Base-by-base conservation (phyloP, 2,888 invertebrate species). In the Augiades crinisus region DNA sequence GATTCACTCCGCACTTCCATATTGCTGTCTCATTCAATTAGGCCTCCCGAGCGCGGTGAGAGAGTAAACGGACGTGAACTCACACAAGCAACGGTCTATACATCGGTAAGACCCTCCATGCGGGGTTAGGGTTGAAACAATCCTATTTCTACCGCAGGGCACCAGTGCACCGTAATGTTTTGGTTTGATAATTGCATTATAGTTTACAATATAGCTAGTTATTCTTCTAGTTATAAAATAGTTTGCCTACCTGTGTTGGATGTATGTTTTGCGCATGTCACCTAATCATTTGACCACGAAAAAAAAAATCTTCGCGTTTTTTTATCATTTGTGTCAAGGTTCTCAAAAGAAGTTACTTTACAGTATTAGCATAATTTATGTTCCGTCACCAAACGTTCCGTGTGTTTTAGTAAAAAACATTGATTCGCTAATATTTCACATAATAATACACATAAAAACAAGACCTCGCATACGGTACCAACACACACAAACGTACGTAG, bases 1-100 rank as follows among this genome's bases (percentile, higher is more conserved):
- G 60, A 67, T 64, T 67, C 61, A 65, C 54, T 63, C 63, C 62
- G 55, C 61, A 50, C 56, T 61, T 64, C 58, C 21, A 41, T 49
- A 56, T 51, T 52, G 53, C 34, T 34, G 27, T 49, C 59, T 61
- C 55, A 47, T 56, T 57, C 53, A 60, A 57, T 59, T 60, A 57
- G 50, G 37, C 31, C 41, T 10, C 8, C 47, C n/a, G 36, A 7
- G 43, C 22, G 24, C 14, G 12, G 12, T 31, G 22, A 13, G 33
- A 34, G 21, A 40, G 36, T 31, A 27, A 50, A 52, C 21, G 34
- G 33, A 45, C 21, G 38, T 44, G 31, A 13, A 47, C 27, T 13
- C 16, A 19, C 17, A 36, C 30, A 37, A n/a, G 34, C 38, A 13
- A 37, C 19, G 3, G 30, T 47, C 31, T 40, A 10, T 31, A 12